Percentiles rank a stretch among this genome's conserved stretches.
Conservation (phyloP, 2,888 invertebrate species). For the Scaptomyza polygonia region DNA sequence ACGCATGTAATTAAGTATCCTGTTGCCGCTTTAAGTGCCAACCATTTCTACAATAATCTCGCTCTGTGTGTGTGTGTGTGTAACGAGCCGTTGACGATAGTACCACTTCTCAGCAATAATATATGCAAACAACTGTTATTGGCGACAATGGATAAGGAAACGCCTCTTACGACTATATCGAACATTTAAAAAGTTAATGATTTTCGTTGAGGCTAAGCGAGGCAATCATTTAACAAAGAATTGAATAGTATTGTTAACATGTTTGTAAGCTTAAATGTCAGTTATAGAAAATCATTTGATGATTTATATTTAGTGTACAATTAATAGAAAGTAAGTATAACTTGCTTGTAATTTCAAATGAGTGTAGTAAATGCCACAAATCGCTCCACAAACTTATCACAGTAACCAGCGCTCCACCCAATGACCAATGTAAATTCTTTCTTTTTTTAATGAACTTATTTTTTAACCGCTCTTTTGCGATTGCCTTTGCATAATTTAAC, state of each 20-base stretch:
- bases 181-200: not conserved
- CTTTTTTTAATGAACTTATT: conserved; percentile 52
- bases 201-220: not conserved
- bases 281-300: too few relatives aligned
- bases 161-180: not conserved
- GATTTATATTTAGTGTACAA: too few relatives aligned
- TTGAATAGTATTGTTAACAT: too few relatives aligned
- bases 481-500: conserved; percentile 68
- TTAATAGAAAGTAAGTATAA: too few relatives aligned
- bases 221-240: not conserved
- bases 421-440: conserved; percentile 29
- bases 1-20: conserved; percentile 71
- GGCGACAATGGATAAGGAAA: not conserved
- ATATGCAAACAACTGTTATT: conserved; percentile 35
- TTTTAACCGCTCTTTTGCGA: not conserved
- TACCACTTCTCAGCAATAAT: conserved; percentile 13
- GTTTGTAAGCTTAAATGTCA: too few relatives aligned
- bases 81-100: conserved; percentile 43
- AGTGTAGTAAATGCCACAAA: too few relatives aligned
- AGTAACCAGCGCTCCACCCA: conserved; percentile 36
- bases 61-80: conserved; percentile 1
- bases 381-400: conserved; percentile 6
- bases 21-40: conserved; percentile 62
- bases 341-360: too few relatives aligned
- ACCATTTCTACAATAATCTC: conserved; percentile 39